Evolutionary conservation across 2,888 invertebrate species (phyloP).

Genomic region (Trileptium ribeirensis): DNA sequence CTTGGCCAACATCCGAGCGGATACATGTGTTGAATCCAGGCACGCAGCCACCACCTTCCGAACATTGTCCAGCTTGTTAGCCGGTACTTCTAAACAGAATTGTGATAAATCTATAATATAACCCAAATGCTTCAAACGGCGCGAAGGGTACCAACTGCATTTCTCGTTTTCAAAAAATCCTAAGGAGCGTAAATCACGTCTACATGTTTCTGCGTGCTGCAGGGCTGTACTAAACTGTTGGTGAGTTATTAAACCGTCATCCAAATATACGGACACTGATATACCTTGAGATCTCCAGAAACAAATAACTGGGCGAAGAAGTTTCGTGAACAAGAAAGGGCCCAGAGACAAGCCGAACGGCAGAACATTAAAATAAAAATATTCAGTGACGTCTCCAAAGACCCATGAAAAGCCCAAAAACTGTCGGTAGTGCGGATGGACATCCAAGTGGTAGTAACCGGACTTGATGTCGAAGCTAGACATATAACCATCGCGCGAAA

Average conservation of each 20-base stretch:
- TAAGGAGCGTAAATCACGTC: background rate
- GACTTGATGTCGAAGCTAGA: background rate
- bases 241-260: conserved; percentile 2
- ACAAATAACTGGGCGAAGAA: background rate
- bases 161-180: background rate
- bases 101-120: background rate
- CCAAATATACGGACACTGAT: background rate
- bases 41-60: background rate
- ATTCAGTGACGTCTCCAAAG: background rate
- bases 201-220: background rate
- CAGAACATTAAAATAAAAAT: background rate
- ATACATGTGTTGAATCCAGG: background rate
- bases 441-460: background rate
- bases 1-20: background rate
- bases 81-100: background rate
- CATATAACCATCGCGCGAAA: background rate
- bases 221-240: background rate
- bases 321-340: conserved; percentile 1
- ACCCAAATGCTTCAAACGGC: background rate
- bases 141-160: background rate
- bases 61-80: background rate
- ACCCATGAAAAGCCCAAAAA: background rate
- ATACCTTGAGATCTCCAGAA: background rate
- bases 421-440: background rate
- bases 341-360: background rate